These are phyloP conservation scores for Drosophila borealis DNA, from an alignment of 2,888 invertebrate genomes.

Conservation along the genomic window DNA sequence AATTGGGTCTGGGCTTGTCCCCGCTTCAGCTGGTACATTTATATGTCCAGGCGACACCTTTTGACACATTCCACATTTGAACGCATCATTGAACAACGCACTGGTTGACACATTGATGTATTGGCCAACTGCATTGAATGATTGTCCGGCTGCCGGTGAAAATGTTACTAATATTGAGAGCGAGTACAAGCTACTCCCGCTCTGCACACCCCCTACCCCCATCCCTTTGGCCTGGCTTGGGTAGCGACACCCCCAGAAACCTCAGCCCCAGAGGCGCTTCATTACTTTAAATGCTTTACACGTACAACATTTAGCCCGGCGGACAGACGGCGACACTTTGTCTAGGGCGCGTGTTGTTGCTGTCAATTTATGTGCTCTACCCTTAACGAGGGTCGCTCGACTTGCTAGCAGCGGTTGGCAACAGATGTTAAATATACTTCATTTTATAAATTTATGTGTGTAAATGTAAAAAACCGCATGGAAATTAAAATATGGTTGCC, in stretches of 20 bases:
- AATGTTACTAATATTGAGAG: conserved; percentile 63
- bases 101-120: conserved; percentile 73
- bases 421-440: too few species aligned
- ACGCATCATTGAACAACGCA: conserved; percentile 70
- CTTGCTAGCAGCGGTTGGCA: neutral
- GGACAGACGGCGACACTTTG: conserved; percentile 47
- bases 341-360: conserved; percentile 46
- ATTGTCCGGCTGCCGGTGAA: conserved; percentile 53
- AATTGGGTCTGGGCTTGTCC: neutral
- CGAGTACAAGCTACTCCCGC: neutral
- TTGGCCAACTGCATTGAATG: conserved; percentile 68
- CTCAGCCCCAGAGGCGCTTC: conserved; percentile 47
- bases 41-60: conserved; percentile 51
- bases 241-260: conserved; percentile 9
- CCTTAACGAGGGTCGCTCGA: neutral
- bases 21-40: neutral
- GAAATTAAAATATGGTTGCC: too few species aligned
- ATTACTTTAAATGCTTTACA: conserved; percentile 80
- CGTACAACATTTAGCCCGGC: conserved; percentile 68
- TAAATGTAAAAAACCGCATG: too few species aligned
- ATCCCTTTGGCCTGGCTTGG: neutral
- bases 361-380: conserved; percentile 8
- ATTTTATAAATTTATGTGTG: too few species aligned
- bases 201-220: neutral
- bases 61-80: conserved; percentile 55